Percentiles rank a stretch among this genome's conserved stretches.
Conservation (phyloP, 2,113 vertebrate genomes). For the Gavia stellata region DNA sequence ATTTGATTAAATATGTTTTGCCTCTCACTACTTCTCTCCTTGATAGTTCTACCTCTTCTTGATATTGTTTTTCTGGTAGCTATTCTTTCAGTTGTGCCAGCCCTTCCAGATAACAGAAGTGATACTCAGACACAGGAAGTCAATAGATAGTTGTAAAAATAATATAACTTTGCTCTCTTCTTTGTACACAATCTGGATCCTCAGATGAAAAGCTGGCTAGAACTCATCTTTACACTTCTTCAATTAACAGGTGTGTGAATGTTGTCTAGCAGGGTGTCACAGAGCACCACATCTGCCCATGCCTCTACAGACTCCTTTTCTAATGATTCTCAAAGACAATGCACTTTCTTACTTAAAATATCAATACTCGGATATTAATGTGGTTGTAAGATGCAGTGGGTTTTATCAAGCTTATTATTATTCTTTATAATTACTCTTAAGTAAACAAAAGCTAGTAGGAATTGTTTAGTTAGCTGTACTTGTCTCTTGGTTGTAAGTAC, state of each 20-base stretch:
- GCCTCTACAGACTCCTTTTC: background rate
- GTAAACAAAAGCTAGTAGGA: background rate
- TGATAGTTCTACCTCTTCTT: background rate
- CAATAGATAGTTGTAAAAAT: background rate
- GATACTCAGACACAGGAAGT: background rate
- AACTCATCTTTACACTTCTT: background rate
- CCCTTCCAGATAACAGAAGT: background rate
- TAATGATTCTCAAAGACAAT: background rate
- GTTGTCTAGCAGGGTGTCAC: background rate
- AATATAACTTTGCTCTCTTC: background rate
- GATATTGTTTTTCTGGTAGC: background rate
- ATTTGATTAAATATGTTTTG: background rate
- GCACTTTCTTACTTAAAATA: background rate
- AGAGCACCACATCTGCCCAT: background rate
- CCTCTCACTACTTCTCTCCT: background rate
- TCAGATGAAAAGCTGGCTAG: background rate
- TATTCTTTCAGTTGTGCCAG: background rate
- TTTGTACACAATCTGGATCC: background rate
- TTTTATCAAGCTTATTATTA: background rate
- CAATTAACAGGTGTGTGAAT: background rate
- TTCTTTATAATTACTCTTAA: background rate
- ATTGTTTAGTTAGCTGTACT: background rate
- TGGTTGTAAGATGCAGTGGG: background rate
- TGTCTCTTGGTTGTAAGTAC: background rate
- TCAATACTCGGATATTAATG: background rate